A percentile compares a stretch with the other conserved stretches of the same genome.
phyloP scores from a whole-genome alignment of 1,140 invertebrate genomes.

The Papilio aristodemus region DNA sequence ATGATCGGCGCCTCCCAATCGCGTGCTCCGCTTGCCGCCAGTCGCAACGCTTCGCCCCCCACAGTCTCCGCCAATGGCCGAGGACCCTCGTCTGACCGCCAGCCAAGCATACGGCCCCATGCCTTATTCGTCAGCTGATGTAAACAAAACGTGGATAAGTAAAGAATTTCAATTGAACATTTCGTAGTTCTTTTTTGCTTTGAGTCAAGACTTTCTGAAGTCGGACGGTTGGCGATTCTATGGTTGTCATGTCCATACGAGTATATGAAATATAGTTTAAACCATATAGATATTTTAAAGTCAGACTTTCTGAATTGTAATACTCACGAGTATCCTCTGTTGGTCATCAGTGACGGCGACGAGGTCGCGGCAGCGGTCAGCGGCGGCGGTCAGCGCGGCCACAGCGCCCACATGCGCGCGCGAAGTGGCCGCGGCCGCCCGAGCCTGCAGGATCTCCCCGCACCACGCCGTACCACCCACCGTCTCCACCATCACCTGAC shows the following conservation, averaged over 20 bases:
- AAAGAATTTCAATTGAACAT: no score
- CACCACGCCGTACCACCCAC: slow-evolving; percentile 84
- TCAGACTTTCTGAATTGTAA: neutral
- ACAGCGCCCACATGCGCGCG: slow-evolving; percentile 85
- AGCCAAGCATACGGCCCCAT: slow-evolving; percentile 88
- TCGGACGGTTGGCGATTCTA: no score
- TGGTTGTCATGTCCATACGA: no score
- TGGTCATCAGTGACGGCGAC: slow-evolving; percentile 93
- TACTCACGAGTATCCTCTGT: slow-evolving; percentile 89
- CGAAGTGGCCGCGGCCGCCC: slow-evolving; percentile 84
- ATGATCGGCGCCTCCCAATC: slow-evolving; percentile 94
- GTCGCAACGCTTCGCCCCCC: slow-evolving; percentile 76
- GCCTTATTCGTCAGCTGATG: slow-evolving; percentile 90
- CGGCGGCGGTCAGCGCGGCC: slow-evolving; percentile 90
- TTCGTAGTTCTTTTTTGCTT: no score
- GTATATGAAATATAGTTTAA: no score
- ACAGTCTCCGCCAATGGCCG: slow-evolving; percentile 82
- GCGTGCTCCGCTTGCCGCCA: slow-evolving; percentile 85
- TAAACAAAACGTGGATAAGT: slow-evolving; percentile 18
- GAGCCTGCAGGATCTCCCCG: slow-evolving; percentile 87
- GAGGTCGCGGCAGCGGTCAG: slow-evolving; percentile 91
- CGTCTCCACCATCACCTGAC: slow-evolving; percentile 87
- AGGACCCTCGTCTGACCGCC: slow-evolving; percentile 88
- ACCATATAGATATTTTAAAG: neutral
- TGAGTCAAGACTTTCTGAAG: no score